A percentile compares a stretch with the other conserved stretches of the same genome.
Conservation (phyloP, 2,797 vertebrate genomes). For the Melanotaenia nigrans region DNA sequence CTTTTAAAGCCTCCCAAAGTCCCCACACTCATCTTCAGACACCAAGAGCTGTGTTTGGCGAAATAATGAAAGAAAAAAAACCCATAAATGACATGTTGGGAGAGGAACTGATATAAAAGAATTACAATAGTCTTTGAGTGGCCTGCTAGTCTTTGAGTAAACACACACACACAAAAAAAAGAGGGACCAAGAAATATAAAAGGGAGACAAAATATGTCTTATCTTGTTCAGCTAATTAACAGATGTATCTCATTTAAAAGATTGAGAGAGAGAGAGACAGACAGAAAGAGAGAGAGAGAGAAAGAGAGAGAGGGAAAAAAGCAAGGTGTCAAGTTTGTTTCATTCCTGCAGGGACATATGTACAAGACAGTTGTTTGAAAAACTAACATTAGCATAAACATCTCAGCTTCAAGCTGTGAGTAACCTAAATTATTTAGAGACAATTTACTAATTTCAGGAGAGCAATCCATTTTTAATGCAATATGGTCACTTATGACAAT, state of each 20-base stretch:
- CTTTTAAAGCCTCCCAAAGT: constrained; percentile 49
- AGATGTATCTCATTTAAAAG: constrained; percentile 40
- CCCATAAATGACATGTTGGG: constrained; percentile 22
- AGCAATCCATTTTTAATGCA: constrained; percentile 79
- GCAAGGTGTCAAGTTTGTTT: constrained; percentile 22
- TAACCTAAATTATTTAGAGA: constrained; percentile 76
- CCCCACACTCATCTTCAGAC: constrained; percentile 43
- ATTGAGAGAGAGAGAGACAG: background rate
- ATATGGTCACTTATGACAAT: constrained; percentile 74
- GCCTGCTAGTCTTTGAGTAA: constrained; percentile 37
- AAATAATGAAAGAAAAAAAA: constrained; percentile 1
- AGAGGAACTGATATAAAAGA: constrained; percentile 43
- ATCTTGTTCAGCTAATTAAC: constrained; percentile 34
- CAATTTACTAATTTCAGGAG: constrained; percentile 80
- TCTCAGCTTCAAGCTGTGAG: constrained; percentile 52
- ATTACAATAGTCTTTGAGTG: constrained; percentile 37
- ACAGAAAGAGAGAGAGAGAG: background rate
- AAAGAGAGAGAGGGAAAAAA: background rate
- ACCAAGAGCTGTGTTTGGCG: constrained; percentile 23
- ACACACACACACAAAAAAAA: constrained; percentile 3
- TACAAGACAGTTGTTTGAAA: constrained; percentile 65
- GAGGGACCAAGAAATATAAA: constrained; percentile 1
- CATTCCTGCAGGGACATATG: constrained; percentile 48
- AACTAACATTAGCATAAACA: constrained; percentile 80
- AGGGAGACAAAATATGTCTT: constrained; percentile 11